Conservation (phyloP, 2,888 invertebrate genomes). For the Phragmatobia fuliginosa region DNA sequence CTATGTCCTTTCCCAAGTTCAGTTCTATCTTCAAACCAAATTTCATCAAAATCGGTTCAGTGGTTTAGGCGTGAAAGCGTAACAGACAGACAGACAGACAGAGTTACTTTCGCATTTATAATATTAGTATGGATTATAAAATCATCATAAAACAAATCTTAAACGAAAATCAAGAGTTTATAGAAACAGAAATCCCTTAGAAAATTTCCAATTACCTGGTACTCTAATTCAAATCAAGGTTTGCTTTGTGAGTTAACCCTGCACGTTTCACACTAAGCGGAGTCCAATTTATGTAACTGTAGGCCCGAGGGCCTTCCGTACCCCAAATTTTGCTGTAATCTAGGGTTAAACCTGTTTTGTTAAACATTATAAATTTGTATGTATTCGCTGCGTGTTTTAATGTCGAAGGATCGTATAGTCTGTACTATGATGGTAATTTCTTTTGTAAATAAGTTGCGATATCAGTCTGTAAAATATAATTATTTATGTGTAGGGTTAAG, state of each 20-base stretch:
- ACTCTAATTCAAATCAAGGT: background rate
- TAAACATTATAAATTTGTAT: conserved; percentile 15
- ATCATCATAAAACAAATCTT: background rate
- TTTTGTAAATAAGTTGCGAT: no score
- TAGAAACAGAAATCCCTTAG: background rate
- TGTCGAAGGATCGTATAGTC: background rate
- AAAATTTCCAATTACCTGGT: background rate
- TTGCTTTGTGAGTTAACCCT: conserved; percentile 23
- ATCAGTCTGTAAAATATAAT: no score
- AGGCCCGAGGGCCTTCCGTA: conserved; percentile 23
- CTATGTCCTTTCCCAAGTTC: no score
- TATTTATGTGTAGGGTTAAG: no score
- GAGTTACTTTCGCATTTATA: no score
- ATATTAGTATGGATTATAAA: no score
- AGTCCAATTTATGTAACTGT: conserved; percentile 33
- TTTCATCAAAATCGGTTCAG: no score
- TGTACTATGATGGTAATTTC: background rate
- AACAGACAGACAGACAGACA: no score
- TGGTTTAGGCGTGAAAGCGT: no score
- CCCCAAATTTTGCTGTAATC: conserved; percentile 41
- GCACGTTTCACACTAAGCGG: conserved; percentile 17
- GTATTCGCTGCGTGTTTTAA: background rate
- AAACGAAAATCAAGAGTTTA: background rate
- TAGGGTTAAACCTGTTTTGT: conserved; percentile 26
- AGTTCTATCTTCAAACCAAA: no score